Conservation (phyloP, 92 coral and sea anemone species). For the Porites rus region DNA sequence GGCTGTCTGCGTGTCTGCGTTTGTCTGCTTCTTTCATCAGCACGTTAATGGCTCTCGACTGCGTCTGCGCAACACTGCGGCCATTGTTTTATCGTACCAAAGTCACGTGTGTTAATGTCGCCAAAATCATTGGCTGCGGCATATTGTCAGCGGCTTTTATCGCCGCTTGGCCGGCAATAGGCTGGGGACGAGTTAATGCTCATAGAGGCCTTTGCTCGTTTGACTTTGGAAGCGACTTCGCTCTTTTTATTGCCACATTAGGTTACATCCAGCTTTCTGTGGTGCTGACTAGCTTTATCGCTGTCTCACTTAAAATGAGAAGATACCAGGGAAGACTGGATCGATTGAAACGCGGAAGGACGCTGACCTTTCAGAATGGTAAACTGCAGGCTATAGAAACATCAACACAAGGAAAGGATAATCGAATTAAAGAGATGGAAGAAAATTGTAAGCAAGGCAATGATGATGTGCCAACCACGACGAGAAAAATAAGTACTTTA, state of each 20-base stretch:
- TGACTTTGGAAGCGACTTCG: constrained; percentile 61
- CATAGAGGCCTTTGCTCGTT: constrained; percentile 58
- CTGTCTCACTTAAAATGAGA: constrained; percentile 48
- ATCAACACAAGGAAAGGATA: neutral
- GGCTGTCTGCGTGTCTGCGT: constrained; percentile 63
- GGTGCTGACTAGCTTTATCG: constrained; percentile 55
- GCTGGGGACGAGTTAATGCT: constrained; percentile 64
- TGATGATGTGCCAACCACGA: neutral
- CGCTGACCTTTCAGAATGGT: constrained; percentile 48
- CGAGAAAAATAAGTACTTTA: neutral
- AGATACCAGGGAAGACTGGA: constrained; percentile 32
- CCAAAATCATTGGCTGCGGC: constrained; percentile 15
- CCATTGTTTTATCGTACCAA: constrained; percentile 63
- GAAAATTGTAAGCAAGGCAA: neutral
- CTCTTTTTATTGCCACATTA: constrained; percentile 46
- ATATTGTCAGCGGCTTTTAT: constrained; percentile 45
- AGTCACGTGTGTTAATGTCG: constrained; percentile 29
- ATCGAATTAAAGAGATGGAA: neutral
- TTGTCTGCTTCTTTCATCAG: constrained; percentile 59
- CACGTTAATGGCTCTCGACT: constrained; percentile 57
- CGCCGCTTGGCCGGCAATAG: constrained; percentile 63
- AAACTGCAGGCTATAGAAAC: constrained; percentile 18
- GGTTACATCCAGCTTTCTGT: constrained; percentile 57
- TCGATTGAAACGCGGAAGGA: constrained; percentile 32
- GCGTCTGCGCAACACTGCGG: constrained; percentile 44